phyloP scores from a whole-genome alignment of 1,140 invertebrate genomes.

The Drosophila littoralis region DNA sequence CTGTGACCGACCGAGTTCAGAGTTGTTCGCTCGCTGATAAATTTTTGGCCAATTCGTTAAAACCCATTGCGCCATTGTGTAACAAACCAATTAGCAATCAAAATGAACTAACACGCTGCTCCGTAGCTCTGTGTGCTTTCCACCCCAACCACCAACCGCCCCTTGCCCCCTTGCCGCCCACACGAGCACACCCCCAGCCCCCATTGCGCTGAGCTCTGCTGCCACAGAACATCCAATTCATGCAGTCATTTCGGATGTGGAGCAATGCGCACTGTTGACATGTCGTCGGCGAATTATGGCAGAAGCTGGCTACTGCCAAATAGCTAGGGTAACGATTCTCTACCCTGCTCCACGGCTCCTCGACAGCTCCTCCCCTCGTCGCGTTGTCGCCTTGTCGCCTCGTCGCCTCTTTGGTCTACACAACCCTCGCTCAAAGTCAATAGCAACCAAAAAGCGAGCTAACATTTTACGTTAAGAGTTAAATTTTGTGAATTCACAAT shows the following conservation, averaged over 20 bases:
- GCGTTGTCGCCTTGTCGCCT: neutral
- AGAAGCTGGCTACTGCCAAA: constrained; percentile 25
- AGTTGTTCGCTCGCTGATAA: constrained; percentile 52
- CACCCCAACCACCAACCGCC: neutral
- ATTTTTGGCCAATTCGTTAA: constrained; percentile 84
- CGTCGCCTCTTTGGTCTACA: too few species aligned
- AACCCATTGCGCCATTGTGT: constrained; percentile 77
- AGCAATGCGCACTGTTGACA: constrained; percentile 71
- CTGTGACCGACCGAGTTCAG: constrained; percentile 10
- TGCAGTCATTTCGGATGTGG: constrained; percentile 42
- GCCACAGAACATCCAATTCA: constrained; percentile 18
- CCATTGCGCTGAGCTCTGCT: neutral
- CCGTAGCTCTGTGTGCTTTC: constrained; percentile 26
- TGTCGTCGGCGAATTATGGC: constrained; percentile 79
- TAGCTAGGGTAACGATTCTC: constrained; percentile 9
- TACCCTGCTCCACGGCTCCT: neutral
- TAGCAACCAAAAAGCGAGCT: constrained; percentile 55
- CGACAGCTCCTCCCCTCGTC: neutral
- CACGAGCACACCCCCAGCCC: neutral
- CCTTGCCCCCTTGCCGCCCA: too few species aligned
- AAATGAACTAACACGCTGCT: constrained; percentile 80
- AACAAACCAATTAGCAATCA: constrained; percentile 84
- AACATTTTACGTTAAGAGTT: constrained; percentile 70
- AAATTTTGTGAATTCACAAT: constrained; percentile 82
- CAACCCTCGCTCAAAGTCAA: constrained; percentile 31